Conservation (phyloP, 2,113 vertebrate species). For the Crotalus tigris region DNA sequence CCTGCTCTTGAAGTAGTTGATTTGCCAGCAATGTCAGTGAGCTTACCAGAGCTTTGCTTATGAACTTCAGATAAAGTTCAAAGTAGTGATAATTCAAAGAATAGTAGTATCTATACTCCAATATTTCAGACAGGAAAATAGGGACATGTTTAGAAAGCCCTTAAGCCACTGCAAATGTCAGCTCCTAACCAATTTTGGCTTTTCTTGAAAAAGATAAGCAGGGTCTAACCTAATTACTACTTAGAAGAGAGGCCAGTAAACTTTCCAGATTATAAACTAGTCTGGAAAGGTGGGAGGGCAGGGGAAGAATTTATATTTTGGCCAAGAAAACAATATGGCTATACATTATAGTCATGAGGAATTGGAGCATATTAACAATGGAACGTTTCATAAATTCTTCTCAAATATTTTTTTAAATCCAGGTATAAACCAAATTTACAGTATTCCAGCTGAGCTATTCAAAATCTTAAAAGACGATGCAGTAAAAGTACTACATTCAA, state of each 20-base stretch:
- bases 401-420: not conserved
- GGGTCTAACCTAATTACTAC: not conserved
- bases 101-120: not conserved
- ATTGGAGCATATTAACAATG: not conserved
- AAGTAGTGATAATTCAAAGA: not conserved
- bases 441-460: too few species aligned
- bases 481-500: too few species aligned
- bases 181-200: not conserved
- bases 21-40: not conserved
- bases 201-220: not conserved
- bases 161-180: not conserved
- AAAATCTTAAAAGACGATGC: too few species aligned
- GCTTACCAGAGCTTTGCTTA: not conserved
- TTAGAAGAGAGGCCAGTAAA: not conserved
- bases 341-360: not conserved
- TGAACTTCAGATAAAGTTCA: not conserved
- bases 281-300: not conserved
- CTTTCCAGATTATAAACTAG: not conserved
- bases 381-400: not conserved
- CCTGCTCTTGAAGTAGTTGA: not conserved
- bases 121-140: not conserved
- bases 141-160: not conserved
- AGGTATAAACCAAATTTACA: not conserved
- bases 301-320: not conserved
- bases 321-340: not conserved